phyloP scores from a whole-genome alignment of 2,888 invertebrate genomes.

The Eulithis prunata region DNA sequence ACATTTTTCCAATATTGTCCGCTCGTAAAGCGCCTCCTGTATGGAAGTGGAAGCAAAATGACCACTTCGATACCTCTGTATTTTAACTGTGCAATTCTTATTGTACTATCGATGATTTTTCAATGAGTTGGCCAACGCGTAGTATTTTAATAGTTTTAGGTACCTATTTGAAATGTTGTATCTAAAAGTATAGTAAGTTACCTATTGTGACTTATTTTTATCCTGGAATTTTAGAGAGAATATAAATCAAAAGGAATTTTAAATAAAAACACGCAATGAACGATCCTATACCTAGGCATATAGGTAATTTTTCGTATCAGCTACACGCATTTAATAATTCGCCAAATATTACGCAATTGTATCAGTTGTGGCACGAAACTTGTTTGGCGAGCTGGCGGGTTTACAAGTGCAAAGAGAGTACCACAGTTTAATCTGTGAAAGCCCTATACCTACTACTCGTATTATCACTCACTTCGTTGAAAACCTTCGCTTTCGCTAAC shows the following conservation, averaged over 20 bases:
- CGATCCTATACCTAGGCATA: not conserved
- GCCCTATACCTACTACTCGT: slow-evolving; percentile 49
- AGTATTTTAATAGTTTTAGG: not conserved
- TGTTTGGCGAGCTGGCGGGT: slow-evolving; percentile 62
- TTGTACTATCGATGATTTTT: not conserved
- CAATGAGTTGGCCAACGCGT: not conserved
- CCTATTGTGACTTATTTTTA: too few species aligned
- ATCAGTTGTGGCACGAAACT: slow-evolving; percentile 60
- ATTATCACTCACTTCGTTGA: slow-evolving; percentile 7
- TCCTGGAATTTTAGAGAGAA: too few species aligned
- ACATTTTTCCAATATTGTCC: slow-evolving; percentile 74
- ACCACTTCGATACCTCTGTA: slow-evolving; percentile 43
- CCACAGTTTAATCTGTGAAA: slow-evolving; percentile 54
- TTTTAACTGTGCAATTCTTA: slow-evolving; percentile 14
- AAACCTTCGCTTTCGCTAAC: not conserved
- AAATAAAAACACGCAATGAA: not conserved
- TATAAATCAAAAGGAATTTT: too few species aligned
- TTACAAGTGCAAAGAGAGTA: slow-evolving; percentile 40
- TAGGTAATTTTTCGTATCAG: slow-evolving; percentile 5
- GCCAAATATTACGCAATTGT: slow-evolving; percentile 52
- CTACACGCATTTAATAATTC: slow-evolving; percentile 39
- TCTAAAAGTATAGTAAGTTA: too few species aligned
- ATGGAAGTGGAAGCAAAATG: slow-evolving; percentile 48
- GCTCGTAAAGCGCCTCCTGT: slow-evolving; percentile 60
- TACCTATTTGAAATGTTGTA: too few species aligned